These are phyloP conservation scores for Rhinichthys osculus DNA, from an alignment of 2,797 vertebrate genomes.

Conservation along the genomic window DNA sequence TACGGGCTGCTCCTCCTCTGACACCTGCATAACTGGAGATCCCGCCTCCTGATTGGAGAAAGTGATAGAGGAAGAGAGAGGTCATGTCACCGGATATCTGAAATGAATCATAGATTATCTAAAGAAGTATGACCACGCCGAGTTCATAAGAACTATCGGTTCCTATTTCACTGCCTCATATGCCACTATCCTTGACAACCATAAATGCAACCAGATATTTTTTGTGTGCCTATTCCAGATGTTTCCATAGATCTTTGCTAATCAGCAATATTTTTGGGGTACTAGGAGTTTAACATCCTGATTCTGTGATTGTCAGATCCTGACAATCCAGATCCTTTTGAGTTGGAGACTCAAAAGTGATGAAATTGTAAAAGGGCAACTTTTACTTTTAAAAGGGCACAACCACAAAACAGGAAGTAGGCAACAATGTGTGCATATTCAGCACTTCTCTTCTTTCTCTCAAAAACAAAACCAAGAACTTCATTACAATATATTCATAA, in stretches of 20 bases:
- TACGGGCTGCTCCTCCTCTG: conserved; percentile 67
- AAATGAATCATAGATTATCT: not conserved
- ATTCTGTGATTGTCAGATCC: no score
- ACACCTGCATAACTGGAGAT: conserved; percentile 76
- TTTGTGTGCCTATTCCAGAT: conserved; percentile 24
- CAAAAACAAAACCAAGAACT: not conserved
- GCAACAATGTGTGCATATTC: not conserved
- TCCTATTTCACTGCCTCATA: not conserved
- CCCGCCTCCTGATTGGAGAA: conserved; percentile 67
- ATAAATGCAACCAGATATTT: not conserved
- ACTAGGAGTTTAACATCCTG: not conserved
- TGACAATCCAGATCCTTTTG: conserved; percentile 6
- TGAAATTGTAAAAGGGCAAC: conserved; percentile 24
- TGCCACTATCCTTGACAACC: not conserved
- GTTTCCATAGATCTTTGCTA: conserved; percentile 29
- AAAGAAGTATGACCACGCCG: not conserved
- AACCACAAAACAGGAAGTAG: conserved; percentile 45
- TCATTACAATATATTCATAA: not conserved
- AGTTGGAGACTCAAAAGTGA: not conserved
- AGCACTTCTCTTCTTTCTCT: not conserved
- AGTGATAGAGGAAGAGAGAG: not conserved
- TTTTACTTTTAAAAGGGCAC: not conserved
- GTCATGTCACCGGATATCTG: not conserved
- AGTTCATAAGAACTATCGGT: not conserved
- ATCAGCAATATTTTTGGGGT: conserved; percentile 41